These are phyloP conservation scores for Aurelia aurita DNA, from an alignment of 30 jellyfish, hydroid and myxozoan species.

Conservation along the genomic window DNA sequence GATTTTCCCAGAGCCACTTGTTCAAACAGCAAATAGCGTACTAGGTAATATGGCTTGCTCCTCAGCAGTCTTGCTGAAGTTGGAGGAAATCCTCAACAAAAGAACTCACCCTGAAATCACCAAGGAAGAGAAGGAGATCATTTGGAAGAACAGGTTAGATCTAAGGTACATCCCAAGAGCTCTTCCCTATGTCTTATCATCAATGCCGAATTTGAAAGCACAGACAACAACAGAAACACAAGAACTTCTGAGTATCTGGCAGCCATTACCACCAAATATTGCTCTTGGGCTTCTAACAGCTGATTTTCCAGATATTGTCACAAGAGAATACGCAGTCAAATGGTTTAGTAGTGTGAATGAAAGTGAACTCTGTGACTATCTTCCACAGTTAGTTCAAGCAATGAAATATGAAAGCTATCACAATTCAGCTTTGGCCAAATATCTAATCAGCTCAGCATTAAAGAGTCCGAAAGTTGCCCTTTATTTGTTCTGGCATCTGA, in stretches of 20 bases:
- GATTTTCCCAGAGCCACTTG: constrained; percentile 83
- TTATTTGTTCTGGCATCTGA: constrained; percentile 92
- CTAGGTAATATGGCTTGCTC: constrained; percentile 8
- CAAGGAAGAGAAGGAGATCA: constrained; percentile 44
- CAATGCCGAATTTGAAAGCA: constrained; percentile 82
- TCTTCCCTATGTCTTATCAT: constrained; percentile 67
- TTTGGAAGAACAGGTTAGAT: constrained; percentile 76
- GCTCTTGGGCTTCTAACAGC: constrained; percentile 90
- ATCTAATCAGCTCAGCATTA: constrained; percentile 71
- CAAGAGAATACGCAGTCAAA: constrained; percentile 82
- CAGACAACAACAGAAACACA: constrained; percentile 64
- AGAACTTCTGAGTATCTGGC: constrained; percentile 74
- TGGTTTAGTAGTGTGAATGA: constrained; percentile 77
- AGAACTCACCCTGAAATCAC: constrained; percentile 25
- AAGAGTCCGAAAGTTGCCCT: constrained; percentile 92
- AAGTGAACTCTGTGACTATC: constrained; percentile 84
- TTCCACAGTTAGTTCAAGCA: constrained; percentile 96
- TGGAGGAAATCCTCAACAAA: constrained; percentile 30
- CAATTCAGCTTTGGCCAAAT: constrained; percentile 89
- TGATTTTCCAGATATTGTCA: constrained; percentile 82
- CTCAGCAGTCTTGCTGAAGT: constrained; percentile 38
- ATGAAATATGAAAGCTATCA: constrained; percentile 92
- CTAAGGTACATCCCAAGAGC: constrained; percentile 73
- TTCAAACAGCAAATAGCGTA: constrained; percentile 40
- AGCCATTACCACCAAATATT: constrained; percentile 73